Evolutionary conservation across 2,888 invertebrate genomes (phyloP), one percentile per base, ranked within the genome.

Genomic region (Troides helena): DNA sequence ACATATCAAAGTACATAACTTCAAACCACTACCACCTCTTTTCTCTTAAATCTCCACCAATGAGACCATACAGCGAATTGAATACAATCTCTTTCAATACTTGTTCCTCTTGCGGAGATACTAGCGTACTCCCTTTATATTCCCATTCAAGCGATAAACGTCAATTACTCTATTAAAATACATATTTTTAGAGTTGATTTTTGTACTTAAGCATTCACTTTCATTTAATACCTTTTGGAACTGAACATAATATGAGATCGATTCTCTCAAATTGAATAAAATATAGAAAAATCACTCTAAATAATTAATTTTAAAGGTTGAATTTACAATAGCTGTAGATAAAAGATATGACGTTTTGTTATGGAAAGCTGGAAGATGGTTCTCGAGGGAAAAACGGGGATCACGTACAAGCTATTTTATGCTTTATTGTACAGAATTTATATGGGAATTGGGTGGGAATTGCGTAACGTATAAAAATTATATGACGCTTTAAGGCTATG

Each of bases 321-420:
- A 74, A 72, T 77, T 76, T 86, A 1, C 43, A 53, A 60, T 80
- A 75, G 2, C 25, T 8, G 2, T 1, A 10, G 39, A 58, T 73
- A 80, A 86, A 84, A 85, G 87, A 89, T 90, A 90, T 82, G 86
- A 79, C 88, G 86, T 88, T 91, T 90, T 87, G 86, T 88, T 87
- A 90, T 89, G 85, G 89, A 88, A 84, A 89, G 81, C 80, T 81
- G 81, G 83, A 89, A 92, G 92, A 92, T 92, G 91, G 92, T 88
- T 90, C 92, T 92, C 90, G 86, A 86, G 91, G 92, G 92, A 92
- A 92, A 90, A 90, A 79, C 85, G 80, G 78, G 77, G 74, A 75
- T 73, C 62, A 67, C 46, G 60, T 72, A 71, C 75, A 86, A 61
- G 77, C 83, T 73, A 80, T 81, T 84, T 76, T 83, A 68, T 56